phyloP scores from a whole-genome alignment of 2,113 vertebrate genomes.

The Oreotragus oreotragus region DNA sequence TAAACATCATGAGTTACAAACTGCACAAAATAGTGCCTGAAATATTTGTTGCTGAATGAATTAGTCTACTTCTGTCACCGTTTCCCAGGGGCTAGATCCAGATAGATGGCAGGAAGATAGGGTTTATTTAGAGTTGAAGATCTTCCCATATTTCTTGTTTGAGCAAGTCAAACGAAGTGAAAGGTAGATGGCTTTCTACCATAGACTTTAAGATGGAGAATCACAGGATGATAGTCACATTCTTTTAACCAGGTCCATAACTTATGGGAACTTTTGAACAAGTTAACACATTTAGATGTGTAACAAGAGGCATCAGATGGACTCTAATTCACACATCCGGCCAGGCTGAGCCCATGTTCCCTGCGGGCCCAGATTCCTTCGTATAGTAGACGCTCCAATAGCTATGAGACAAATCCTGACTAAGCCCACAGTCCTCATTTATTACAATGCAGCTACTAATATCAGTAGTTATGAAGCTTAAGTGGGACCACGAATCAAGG shows the following conservation, averaged over 20 bases:
- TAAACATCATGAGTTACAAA: not conserved
- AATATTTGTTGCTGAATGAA: not conserved
- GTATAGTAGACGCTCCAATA: not conserved
- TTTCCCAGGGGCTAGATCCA: not conserved
- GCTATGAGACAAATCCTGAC: not conserved
- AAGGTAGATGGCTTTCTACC: not conserved
- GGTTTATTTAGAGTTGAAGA: not conserved
- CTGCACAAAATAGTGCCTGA: not conserved
- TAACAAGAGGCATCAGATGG: not conserved
- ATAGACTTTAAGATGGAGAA: not conserved
- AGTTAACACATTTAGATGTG: not conserved
- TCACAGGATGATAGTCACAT: not conserved
- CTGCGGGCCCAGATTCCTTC: no score
- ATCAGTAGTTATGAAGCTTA: not conserved
- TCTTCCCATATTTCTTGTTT: not conserved
- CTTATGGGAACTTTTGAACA: not conserved
- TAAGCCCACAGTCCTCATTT: not conserved
- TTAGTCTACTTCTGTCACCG: not conserved
- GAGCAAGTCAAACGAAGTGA: not conserved
- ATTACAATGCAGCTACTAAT: not conserved
- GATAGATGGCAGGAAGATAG: not conserved
- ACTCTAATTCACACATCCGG: not conserved
- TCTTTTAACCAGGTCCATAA: not conserved
- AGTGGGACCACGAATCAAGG: not conserved
- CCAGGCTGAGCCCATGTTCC: not conserved